Evolutionary conservation across 2,888 invertebrate species (phyloP), one percentile per base, ranked within the genome.

Genomic region (Sepiola atlantica): DNA sequence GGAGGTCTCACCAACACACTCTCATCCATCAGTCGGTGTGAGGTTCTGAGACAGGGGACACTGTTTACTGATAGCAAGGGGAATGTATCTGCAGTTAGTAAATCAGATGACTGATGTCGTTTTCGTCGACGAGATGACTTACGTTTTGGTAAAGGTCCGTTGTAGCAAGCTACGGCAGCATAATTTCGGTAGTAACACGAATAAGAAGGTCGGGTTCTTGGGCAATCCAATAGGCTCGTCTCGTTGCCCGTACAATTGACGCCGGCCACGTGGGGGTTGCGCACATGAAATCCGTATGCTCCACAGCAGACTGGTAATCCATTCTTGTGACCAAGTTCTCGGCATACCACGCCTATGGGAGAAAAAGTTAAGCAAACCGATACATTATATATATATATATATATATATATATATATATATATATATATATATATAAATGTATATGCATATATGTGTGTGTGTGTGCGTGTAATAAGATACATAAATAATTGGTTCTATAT

Each of bases 91-190:
- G 8, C 45, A 45, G 2, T 45, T 45, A 45, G 45, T 45, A 45
- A 45, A 45, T 45, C 45, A 20, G 21, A 57, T 57, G 21, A 24
- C 21, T 57, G 57, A 24, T 61, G 21, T 61, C n/a, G n/a, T n/a
- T n/a, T 61, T n/a, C 18, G 4, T 16, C 14, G 14, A 0, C 3
- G 1, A 4, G n/a, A 16, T 16, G 45, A 95, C 95, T 94, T 94
- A 96, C 96, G 94, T 94, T 94, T 95, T 55, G 95, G 95, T 18
- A 95, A 95, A 14, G 95, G 95, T 55, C 96, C 96, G 95, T 96
- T 96, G 94, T 96, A 96, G 95, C 97, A 97, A 18, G 96, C 95
- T 3, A 96, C 95, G 6, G 96, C 95, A 8, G 96, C 96, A 90
- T 95, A 96, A 94, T 96, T 95, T 94, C 95, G 94, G 8, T 95